Evolutionary conservation across 2,888 invertebrate genomes (phyloP).

Genomic region (Mylabris sibirica): DNA sequence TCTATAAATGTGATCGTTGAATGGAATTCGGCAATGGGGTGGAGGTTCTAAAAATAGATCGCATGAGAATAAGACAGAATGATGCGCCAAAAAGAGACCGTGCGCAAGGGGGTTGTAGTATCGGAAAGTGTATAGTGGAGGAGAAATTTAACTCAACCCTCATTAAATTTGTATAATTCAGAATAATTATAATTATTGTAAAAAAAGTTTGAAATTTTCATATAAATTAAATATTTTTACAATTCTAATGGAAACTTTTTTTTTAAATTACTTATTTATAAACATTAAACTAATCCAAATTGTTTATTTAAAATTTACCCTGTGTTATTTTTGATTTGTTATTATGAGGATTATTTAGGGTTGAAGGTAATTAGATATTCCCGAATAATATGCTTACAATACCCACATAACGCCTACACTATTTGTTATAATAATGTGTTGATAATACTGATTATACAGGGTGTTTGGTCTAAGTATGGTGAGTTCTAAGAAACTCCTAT

Average conservation of each 20-base stretch:
- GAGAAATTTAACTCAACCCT: background rate
- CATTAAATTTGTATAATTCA: background rate
- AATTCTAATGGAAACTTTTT: background rate
- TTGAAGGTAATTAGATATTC: background rate
- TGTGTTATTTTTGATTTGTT: background rate
- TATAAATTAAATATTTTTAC: too few relatives aligned
- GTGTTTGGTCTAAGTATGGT: too few relatives aligned
- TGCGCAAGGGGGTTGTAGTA: background rate
- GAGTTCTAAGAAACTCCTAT: too few relatives aligned
- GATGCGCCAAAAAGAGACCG: background rate
- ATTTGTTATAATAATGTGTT: too few relatives aligned
- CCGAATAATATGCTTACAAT: background rate
- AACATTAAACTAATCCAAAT: too few relatives aligned
- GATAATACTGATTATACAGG: too few relatives aligned
- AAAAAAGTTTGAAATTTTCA: background rate
- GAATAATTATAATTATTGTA: background rate
- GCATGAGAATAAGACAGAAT: constrained; percentile 21
- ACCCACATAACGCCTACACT: constrained; percentile 1
- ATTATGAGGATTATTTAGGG: background rate
- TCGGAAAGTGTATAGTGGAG: constrained; percentile 9
- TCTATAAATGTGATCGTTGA: constrained; percentile 30
- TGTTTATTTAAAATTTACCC: too few relatives aligned
- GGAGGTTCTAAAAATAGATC: constrained; percentile 37
- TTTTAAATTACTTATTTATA: background rate
- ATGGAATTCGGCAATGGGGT: constrained; percentile 34